Evolutionary conservation across 2,113 vertebrate genomes (phyloP).

Genomic region (Xiphophorus hellerii): DNA sequence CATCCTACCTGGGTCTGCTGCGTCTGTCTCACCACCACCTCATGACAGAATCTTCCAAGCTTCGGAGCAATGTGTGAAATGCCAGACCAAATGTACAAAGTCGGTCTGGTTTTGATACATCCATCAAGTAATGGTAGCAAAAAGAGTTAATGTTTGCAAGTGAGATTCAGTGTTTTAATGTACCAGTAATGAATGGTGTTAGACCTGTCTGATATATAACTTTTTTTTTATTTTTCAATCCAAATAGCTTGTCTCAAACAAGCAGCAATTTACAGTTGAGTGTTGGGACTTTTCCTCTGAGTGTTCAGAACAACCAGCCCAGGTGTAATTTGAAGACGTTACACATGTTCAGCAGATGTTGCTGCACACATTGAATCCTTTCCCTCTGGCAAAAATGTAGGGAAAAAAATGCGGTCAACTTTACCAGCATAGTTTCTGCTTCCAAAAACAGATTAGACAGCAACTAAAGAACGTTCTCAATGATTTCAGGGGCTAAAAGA

Average conservation of each 20-base stretch:
- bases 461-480: conserved; percentile 29
- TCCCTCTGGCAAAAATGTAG: conserved; percentile 39
- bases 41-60: too few relatives aligned
- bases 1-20: too few relatives aligned
- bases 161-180: too few relatives aligned
- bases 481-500: conserved; percentile 35
- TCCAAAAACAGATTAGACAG: conserved; percentile 45
- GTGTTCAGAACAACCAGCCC: conserved; percentile 8
- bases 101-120: too few relatives aligned
- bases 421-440: conserved; percentile 35
- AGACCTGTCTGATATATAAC: neutral
- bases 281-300: neutral
- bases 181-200: too few relatives aligned
- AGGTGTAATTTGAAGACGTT: conserved; percentile 37
- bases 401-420: conserved; percentile 47
- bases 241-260: neutral
- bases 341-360: conserved; percentile 67
- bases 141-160: too few relatives aligned
- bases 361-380: conserved; percentile 25
- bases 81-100: too few relatives aligned
- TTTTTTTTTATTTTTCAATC: neutral
- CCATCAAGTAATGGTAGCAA: too few relatives aligned
- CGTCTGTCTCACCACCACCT: too few relatives aligned
- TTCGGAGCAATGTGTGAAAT: too few relatives aligned
- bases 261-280: neutral